Base-by-base conservation (phyloP, 2,888 invertebrate genomes). In the Andrena fulva region DNA sequence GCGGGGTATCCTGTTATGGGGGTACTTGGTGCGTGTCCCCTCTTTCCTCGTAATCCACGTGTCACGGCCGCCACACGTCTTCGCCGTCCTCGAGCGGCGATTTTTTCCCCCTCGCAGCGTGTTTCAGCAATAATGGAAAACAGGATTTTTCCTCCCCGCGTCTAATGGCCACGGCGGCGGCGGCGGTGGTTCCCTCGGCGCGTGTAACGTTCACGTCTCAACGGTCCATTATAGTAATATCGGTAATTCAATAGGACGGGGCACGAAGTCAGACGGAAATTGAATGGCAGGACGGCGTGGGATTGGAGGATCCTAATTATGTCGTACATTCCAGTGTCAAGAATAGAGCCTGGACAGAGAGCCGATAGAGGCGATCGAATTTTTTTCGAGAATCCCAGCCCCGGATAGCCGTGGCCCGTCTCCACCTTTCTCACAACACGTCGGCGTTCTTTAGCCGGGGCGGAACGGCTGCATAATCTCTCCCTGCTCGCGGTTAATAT, bases 91-190 rank as follows among this genome's bases (percentile, higher is more conserved):
- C 64, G 42, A 10, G 42, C 72, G 16, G 24, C 35, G 29, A 48
- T 69, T 66, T 42, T 42, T 16, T 5, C 0, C 35, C 33, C 75
- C 48, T 42, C 35, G 63, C 70, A 63, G 66, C 66, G 52, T 60
- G 68, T 87, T 75, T 69, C 50, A 79, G 77, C 67, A 85, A 86
- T 87, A 82, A 87, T 87, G 86, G 77, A 77, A 86, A 87, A 80
- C 63, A 50, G 50, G 76, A 71, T 77, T 81, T 85, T 79, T 56
- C 48, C 20, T 54, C 29, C 64, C 29, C 52, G 35, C 54, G 31
- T 52, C 67, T 79, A 75, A 80, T 84, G 73, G 64, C 77, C 60
- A 48, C 12, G 52, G 20, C 12, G 52, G 20, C 35, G 48, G 62
- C 12, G 52, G 60, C n/a, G 50, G 52, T 20, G 20, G 4, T 62